Conservation (phyloP, 1,140 invertebrate genomes). For the Potamilus streckersoni region DNA sequence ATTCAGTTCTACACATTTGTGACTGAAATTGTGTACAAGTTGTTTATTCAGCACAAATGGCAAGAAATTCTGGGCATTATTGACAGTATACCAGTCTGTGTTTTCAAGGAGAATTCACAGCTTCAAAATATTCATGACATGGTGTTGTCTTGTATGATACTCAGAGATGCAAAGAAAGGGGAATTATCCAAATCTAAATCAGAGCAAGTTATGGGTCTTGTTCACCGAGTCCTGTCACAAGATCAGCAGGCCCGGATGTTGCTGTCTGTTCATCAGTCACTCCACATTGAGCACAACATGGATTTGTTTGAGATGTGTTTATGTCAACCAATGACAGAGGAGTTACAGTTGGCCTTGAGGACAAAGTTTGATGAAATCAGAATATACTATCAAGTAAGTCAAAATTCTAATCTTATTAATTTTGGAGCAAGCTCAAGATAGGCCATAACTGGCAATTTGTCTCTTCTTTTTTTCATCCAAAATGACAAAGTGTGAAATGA, state of each 20-base stretch:
- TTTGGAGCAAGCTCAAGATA: background rate
- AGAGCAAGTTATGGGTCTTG: slow-evolving; percentile 23
- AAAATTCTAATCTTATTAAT: background rate
- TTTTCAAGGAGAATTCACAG: slow-evolving; percentile 35
- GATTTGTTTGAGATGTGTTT: slow-evolving; percentile 55
- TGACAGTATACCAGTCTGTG: slow-evolving; percentile 48
- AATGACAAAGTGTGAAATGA: too few species aligned
- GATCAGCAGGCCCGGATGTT: slow-evolving; percentile 49
- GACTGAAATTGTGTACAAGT: slow-evolving; percentile 44
- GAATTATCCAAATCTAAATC: slow-evolving; percentile 11
- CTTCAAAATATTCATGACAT: slow-evolving; percentile 55
- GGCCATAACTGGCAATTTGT: too few species aligned
- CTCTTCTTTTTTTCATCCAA: too few species aligned
- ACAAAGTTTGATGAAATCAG: slow-evolving; percentile 46
- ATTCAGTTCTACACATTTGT: slow-evolving; percentile 48
- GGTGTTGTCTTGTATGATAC: slow-evolving; percentile 46
- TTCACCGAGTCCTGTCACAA: slow-evolving; percentile 40
- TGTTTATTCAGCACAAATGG: slow-evolving; percentile 52
- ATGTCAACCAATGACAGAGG: slow-evolving; percentile 20
- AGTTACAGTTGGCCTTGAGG: slow-evolving; percentile 33
- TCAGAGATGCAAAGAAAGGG: slow-evolving; percentile 15
- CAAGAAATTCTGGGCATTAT: slow-evolving; percentile 45
- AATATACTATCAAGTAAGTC: slow-evolving; percentile 50
- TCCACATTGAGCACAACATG: slow-evolving; percentile 53
- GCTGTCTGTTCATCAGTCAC: slow-evolving; percentile 42